Base-by-base conservation (phyloP, 35 echinoderm and acorn worm genomes). In the Heliocidaris erythrogramma region DNA sequence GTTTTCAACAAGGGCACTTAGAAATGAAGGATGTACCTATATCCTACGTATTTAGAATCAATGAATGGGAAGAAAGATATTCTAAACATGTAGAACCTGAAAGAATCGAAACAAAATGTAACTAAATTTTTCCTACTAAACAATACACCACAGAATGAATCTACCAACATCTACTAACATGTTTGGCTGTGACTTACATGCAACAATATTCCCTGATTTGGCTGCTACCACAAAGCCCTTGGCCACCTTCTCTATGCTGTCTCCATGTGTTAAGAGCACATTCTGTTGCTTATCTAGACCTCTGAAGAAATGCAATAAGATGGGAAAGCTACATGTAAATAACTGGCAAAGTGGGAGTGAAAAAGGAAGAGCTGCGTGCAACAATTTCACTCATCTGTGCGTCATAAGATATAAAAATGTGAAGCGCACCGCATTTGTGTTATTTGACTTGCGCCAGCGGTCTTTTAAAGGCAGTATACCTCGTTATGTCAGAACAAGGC, bases 191-290 rank as follows among this genome's bases (percentile, higher is more conserved):
- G 14, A 92, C 93, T 95, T 96, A 97, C 98, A 95, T 95, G 96
- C 96, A 11, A 99, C 84, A 59, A 99, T 95, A 35, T 97, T 96
- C 12, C 98, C 96, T 88, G 98, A 99, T 49, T 92, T 96, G 18
- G 98, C 98, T 91, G 94, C 94, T n/a, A 95, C 95, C 47, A 53
- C 96, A 94, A 99, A 99, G 56, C 96, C 96, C 7, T 97, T 94
- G 13, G 96, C 98, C 78, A 99, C 56, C 84, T 96, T 94, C 59
- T 96, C 97, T 18, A 99, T 92, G 61, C 96, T 99, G 90, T 99
- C 98, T 47, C 98, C 98, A 89, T 99, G 98, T 86, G 98, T 99
- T n/a, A 99, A 94, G 24, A 99, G 90, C 30, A 97, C 98, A 31
- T 92, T 90, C 90, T 99, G 96, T 35, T 99, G 94, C 32, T 96